A percentile compares a stretch with the other conserved stretches of the same genome.
phyloP scores from a whole-genome alignment of 92 coral and sea anemone genomes.

The Isaurus tuberculatus region DNA sequence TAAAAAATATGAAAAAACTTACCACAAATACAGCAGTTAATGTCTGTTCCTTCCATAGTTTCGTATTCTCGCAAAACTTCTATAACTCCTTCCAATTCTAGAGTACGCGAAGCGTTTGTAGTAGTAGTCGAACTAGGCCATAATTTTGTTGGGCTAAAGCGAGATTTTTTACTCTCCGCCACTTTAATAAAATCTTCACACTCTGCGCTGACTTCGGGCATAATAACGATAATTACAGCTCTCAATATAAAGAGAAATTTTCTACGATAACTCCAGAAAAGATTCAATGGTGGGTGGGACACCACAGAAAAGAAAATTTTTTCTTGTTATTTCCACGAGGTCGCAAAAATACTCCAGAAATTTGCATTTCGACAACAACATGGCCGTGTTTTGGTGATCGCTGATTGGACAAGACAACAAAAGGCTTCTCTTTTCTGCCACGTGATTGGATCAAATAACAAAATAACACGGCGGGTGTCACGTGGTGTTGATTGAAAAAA shows the following conservation, averaged over 20 bases:
- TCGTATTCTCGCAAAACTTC: slow-evolving; percentile 98
- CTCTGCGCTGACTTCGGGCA: slow-evolving; percentile 84
- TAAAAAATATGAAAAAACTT: slow-evolving; percentile 42
- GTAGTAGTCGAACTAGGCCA: slow-evolving; percentile 66
- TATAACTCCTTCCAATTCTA: slow-evolving; percentile 95
- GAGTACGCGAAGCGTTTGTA: slow-evolving; percentile 75
- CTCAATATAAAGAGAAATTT: slow-evolving; percentile 17
- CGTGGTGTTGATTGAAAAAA: slow-evolving; percentile 65
- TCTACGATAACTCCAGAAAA: slow-evolving; percentile 32
- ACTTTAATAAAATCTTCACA: slow-evolving; percentile 62
- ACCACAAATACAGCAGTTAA: slow-evolving; percentile 99
- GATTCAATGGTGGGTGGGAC: slow-evolving; percentile 88
- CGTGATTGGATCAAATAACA: slow-evolving; percentile 74
- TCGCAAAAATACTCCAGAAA: slow-evolving; percentile 83
- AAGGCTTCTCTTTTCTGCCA: slow-evolving; percentile 46
- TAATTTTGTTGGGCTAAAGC: slow-evolving; percentile 78
- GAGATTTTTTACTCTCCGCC: slow-evolving; percentile 83
- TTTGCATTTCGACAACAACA: slow-evolving; percentile 98
- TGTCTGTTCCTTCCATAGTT: slow-evolving; percentile 91
- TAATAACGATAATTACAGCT: slow-evolving; percentile 35
- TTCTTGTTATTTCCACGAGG: slow-evolving; percentile 91
- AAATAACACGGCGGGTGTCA: slow-evolving; percentile 56
- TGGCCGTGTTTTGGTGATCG: slow-evolving; percentile 56
- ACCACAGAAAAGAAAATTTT: slow-evolving; percentile 69
- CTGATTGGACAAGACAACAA: slow-evolving; percentile 86